A percentile compares a stretch with the other conserved stretches of the same genome.
These are phyloP conservation scores for Hydrolagus colliei DNA, from an alignment of 2,797 vertebrate genomes.

Conservation along the genomic window DNA sequence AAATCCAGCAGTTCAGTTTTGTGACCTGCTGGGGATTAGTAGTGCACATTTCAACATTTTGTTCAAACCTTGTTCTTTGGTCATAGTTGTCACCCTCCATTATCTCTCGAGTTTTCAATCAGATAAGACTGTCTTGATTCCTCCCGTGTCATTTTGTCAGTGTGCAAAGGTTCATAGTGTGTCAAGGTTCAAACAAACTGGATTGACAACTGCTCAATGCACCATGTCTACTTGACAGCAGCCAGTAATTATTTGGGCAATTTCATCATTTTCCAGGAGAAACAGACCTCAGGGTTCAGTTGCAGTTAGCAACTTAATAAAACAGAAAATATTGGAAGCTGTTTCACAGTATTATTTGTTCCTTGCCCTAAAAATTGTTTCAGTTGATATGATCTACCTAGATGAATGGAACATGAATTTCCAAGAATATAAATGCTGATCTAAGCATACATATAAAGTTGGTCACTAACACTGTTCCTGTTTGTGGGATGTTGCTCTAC, in stretches of 20 bases:
- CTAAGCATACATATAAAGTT: no score
- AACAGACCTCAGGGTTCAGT: conserved; percentile 17
- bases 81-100: conserved; percentile 53
- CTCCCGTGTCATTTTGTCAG: background rate
- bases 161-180: background rate
- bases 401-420: no score
- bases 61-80: background rate
- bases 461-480: no score
- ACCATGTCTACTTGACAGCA: conserved; percentile 31
- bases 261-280: conserved; percentile 32
- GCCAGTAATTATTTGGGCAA: conserved; percentile 34
- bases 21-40: background rate
- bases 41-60: conserved; percentile 8
- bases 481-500: no score
- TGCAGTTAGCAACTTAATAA: background rate
- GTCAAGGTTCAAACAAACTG: conserved; percentile 34
- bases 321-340: no score
- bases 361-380: no score
- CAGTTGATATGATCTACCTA: background rate
- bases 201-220: conserved; percentile 35
- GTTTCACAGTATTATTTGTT: no score
- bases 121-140: conserved; percentile 36
- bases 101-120: conserved; percentile 58
- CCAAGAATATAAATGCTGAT: no score
- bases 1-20: background rate